phyloP scores from a whole-genome alignment of 1,140 invertebrate genomes.

The Varroa destructor region DNA sequence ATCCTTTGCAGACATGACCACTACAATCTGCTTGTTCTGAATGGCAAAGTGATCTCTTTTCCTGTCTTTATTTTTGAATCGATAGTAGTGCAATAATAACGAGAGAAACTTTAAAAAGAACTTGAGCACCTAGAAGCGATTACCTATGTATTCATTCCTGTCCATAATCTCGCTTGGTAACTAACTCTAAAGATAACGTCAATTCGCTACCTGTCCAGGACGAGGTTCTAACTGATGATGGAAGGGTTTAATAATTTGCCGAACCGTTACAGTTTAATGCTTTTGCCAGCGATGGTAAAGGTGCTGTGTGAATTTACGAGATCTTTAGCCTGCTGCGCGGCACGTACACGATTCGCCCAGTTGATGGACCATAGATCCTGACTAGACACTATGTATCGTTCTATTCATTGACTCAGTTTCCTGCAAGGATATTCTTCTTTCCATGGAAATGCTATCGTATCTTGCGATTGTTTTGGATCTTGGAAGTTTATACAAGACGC shows the following conservation, averaged over 20 bases:
- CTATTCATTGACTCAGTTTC: no score
- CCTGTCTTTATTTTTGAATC: background rate
- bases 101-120: background rate
- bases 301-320: constrained; percentile 42
- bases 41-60: constrained; percentile 39
- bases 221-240: constrained; percentile 38
- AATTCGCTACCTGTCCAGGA: constrained; percentile 40
- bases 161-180: constrained; percentile 33
- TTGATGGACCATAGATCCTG: constrained; percentile 38
- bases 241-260: constrained; percentile 43
- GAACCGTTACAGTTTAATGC: constrained; percentile 46
- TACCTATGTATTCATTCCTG: background rate
- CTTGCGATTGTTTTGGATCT: background rate
- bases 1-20: constrained; percentile 34
- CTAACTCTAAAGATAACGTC: no score
- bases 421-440: constrained; percentile 5
- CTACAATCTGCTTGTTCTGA: constrained; percentile 43
- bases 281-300: constrained; percentile 47
- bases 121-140: background rate
- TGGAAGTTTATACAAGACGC: no score
- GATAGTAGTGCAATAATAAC: background rate
- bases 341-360: constrained; percentile 42
- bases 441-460: no score
- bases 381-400: no score
- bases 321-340: constrained; percentile 42